Conservation (phyloP, 1,140 invertebrate species). For the Mycetomoellerius zeteki region DNA sequence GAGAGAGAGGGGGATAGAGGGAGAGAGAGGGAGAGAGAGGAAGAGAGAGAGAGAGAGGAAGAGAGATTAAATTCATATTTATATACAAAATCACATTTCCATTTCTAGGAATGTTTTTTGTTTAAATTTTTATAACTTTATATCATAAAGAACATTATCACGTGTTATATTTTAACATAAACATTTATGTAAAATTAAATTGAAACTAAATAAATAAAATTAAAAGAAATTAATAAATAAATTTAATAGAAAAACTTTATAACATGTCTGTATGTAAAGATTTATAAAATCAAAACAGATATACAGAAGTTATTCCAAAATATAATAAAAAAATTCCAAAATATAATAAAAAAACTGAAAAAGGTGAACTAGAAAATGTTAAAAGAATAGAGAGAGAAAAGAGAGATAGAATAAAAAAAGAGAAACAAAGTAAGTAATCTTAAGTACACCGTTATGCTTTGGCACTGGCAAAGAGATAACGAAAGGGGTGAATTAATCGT, state of each 20-base stretch:
- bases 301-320: neutral
- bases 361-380: neutral
- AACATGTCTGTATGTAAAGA: neutral
- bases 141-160: neutral
- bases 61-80: neutral
- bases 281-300: neutral
- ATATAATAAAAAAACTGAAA: neutral
- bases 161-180: neutral
- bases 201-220: neutral
- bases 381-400: constrained; percentile 1
- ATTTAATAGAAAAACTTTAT: neutral
- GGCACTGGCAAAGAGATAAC: constrained; percentile 64
- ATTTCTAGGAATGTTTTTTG: neutral
- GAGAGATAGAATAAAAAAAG: constrained; percentile 4
- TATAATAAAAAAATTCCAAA: neutral
- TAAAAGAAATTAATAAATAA: neutral
- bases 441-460: constrained; percentile 61
- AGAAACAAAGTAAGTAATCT: constrained; percentile 37
- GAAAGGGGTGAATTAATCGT: constrained; percentile 66
- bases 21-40: neutral
- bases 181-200: neutral
- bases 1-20: neutral
- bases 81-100: neutral
- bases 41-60: neutral
- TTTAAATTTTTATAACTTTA: neutral